phyloP scores from a whole-genome alignment of 2,113 vertebrate genomes.

The Sclerurus mexicanus region DNA sequence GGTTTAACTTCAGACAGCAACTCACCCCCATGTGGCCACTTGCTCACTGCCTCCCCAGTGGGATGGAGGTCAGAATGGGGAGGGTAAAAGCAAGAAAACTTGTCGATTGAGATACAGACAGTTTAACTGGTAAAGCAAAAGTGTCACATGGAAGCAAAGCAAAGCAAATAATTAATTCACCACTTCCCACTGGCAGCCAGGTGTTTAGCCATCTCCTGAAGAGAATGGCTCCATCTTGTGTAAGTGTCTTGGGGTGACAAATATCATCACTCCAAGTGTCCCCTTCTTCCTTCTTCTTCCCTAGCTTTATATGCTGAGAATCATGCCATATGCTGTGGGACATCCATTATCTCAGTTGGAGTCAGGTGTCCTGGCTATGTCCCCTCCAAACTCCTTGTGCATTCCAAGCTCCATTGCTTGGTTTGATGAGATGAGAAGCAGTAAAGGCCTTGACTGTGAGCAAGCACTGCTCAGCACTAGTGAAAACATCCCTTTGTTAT shows the following conservation, averaged over 20 bases:
- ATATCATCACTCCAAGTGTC: rapidly evolving
- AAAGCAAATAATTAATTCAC: neutral
- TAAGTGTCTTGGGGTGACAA: neutral
- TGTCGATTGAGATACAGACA: neutral
- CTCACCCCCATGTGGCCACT: neutral
- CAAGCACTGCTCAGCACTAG: neutral
- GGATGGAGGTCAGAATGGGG: neutral
- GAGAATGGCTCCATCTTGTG: neutral
- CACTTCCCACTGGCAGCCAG: neutral
- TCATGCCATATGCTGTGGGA: neutral
- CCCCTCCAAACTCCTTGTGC: neutral
- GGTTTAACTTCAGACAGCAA: neutral
- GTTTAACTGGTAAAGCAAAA: neutral
- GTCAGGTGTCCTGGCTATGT: neutral
- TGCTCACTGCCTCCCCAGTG: neutral
- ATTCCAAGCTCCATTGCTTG: rapidly evolving
- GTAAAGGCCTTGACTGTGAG: neutral
- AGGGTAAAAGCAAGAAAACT: neutral
- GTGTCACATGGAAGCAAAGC: rapidly evolving
- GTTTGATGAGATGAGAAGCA: neutral
- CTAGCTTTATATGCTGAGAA: neutral
- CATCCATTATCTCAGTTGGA: neutral
- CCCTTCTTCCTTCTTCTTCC: neutral
- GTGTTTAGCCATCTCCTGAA: neutral
- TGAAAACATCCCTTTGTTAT: neutral